Percentiles rank a stretch among this genome's conserved stretches.
Evolutionary conservation across 2,888 invertebrate genomes (phyloP).

Genomic region (Notodromas monacha): DNA sequence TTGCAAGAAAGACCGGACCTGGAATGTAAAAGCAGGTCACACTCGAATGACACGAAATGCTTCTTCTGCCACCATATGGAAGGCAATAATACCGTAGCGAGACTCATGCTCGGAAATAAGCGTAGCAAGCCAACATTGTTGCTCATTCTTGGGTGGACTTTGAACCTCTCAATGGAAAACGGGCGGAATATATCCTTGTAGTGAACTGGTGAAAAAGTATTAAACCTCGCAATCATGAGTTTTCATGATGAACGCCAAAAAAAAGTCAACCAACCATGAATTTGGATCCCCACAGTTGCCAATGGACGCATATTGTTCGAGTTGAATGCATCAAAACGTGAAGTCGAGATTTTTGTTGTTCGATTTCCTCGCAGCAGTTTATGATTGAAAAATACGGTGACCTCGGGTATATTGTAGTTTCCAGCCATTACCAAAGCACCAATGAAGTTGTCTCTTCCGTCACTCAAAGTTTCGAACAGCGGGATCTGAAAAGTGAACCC

Average conservation of each 20-base stretch:
- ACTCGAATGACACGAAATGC: slow-evolving; percentile 6
- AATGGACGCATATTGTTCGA: slow-evolving; percentile 58
- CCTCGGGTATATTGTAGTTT: slow-evolving; percentile 61
- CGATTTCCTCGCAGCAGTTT: slow-evolving; percentile 64
- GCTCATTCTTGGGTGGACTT: slow-evolving; percentile 35
- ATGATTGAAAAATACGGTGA: slow-evolving; percentile 60
- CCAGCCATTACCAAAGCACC: slow-evolving; percentile 64
- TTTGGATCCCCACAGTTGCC: slow-evolving; percentile 44
- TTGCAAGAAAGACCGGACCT: slow-evolving; percentile 21
- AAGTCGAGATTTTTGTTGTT: slow-evolving; percentile 31
- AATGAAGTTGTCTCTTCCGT: slow-evolving; percentile 71
- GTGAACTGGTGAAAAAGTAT: too few species aligned
- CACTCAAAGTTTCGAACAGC: slow-evolving; percentile 67
- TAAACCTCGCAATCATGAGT: too few species aligned
- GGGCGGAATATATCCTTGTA: slow-evolving; percentile 32
- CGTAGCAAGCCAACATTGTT: slow-evolving; percentile 52
- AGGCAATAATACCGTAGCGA: slow-evolving; percentile 24
- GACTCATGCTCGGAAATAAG: slow-evolving; percentile 65
- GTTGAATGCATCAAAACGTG: slow-evolving; percentile 30
- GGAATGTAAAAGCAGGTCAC: slow-evolving; percentile 5
- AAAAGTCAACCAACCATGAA: too few species aligned
- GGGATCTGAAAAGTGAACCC: slow-evolving; percentile 32
- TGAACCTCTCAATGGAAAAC: slow-evolving; percentile 27
- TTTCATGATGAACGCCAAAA: too few species aligned
- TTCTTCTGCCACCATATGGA: not conserved